Base-by-base conservation (phyloP, 1,140 invertebrate species). In the Eriocheir sinensis region DNA sequence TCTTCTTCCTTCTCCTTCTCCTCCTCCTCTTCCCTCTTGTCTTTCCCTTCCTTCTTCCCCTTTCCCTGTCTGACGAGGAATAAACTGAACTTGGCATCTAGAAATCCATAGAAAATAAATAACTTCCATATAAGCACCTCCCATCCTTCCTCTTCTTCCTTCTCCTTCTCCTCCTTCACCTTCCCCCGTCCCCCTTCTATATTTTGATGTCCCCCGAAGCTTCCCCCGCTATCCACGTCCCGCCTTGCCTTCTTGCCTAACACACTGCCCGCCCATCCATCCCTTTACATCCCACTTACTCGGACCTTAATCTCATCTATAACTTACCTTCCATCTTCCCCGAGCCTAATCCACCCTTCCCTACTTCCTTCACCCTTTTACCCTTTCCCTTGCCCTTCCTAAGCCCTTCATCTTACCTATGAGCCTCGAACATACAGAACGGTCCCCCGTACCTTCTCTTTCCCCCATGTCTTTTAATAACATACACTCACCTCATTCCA, bases 251-350 rank as follows among this genome's bases (percentile, higher is more conserved):
- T n/a, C 60, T 72, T 72, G n/a, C 60, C 60, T 72, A 72, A 72
- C 60, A 72, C 60, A 72, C 60, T 6, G 21, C 60, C 60, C n/a
- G 21, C 27, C 60, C 60, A 72, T n/a, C 27, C n/a, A 72, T 72
- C 60, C 60, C 60, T 72, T 72, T 72, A 72, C 60, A 72, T 72
- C 60, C 60, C 60, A 72, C 60, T 72, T 72, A 72, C 60, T n/a
- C n/a, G n/a, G 21, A 72, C 60, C 60, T 72, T 72, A 72, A 72
- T 72, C 60, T n/a, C 60, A n/a, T n/a, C 60, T 72, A 72, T 72
- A 72, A 72, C 60, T 72, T 72, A 72, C 27, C 60, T 72, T 72
- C 60, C 60, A 72, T 72, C 60, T 72, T 72, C 21, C 60, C 27
- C 21, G 60, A n/a, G 60, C 60, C 27, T n/a, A 72, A 72, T 72